Base-by-base conservation (phyloP, 2,888 invertebrate species). In the Lepidonotus clava region DNA sequence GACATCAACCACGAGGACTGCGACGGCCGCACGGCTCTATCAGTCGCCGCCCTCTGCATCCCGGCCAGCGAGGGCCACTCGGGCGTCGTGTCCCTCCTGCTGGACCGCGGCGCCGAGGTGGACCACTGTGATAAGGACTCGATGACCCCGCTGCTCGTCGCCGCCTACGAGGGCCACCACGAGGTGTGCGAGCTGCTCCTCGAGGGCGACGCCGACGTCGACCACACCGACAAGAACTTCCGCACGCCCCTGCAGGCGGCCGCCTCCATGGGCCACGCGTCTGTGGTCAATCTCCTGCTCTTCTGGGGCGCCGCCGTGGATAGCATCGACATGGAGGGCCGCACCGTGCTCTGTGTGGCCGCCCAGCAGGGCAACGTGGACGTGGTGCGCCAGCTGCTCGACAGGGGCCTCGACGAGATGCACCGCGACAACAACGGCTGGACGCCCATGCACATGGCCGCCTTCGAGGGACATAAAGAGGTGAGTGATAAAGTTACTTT, bases 261-360 rank as follows among this genome's bases (percentile, higher is more conserved):
- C 0, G 98, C 98, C 8, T 97, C 97, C 18, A 98, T 98, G 94
- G 98, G 98, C 0, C 98, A 98, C 94, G 97, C 97, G 36, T 95
- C 96, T 21, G 97, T 98, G 0, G 97, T 98, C 0, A 96, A 97
- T 24, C 95, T 98, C 89, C 95, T 98, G 89, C 95, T 98, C 89
- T 98, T 98, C 95, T 98, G 98, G 98, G 98, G 98, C 61, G 98
- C 98, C 88, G 97, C 98, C 92, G 97, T 98, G 85, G 98, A 98
- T 95, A 96, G 96, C 91, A 98, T 98, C 95, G 98, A 99, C 95
- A 96, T 96, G 2, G 98, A 98, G 94, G 98, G 98, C 0, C 95
- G 98, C 53, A 98, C 98, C 0, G 98, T 95, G 61, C 92, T 95
- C 40, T 94, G 95, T 84, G 94, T 95, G 34, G 95, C 95, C 8